Conservation (phyloP, 2,888 invertebrate genomes). For the Drosophila suboccidentalis region DNA sequence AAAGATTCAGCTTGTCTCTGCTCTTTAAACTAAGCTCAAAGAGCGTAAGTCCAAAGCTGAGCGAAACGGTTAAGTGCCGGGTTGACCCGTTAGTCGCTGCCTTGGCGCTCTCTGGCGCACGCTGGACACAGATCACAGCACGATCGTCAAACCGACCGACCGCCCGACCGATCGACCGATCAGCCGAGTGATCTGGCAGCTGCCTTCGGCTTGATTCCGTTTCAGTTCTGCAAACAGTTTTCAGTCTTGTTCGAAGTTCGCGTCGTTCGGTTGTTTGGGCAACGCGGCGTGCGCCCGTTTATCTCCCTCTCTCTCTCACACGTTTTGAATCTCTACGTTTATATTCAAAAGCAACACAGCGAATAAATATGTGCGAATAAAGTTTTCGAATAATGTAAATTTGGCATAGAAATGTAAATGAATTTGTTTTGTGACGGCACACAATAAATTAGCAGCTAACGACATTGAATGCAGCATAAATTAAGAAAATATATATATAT, state of each 20-base stretch:
- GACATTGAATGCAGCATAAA: conserved; percentile 57
- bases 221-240: conserved; percentile 14
- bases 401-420: conserved; percentile 50
- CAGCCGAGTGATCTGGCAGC: conserved; percentile 25
- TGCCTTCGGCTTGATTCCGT: conserved; percentile 32
- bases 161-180: background rate
- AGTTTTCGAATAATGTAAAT: conserved; percentile 53
- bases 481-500: conserved; percentile 38
- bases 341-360: conserved; percentile 33
- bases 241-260: conserved; percentile 79
- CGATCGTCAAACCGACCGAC: background rate
- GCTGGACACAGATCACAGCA: background rate
- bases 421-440: conserved; percentile 38
- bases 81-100: conserved; percentile 12
- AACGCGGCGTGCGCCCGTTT: conserved; percentile 67
- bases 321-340: conserved; percentile 20
- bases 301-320: conserved; percentile 11
- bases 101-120: conserved; percentile 1
- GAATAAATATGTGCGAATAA: conserved; percentile 43
- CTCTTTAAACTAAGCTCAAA: conserved; percentile 10
- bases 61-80: conserved; percentile 70
- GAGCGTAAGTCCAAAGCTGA: conserved; percentile 23
- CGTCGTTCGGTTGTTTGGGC: conserved; percentile 76
- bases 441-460: conserved; percentile 58
- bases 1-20: background rate